phyloP scores from a whole-genome alignment of 2,113 vertebrate genomes.

The Urocynchramus pylzowi region DNA sequence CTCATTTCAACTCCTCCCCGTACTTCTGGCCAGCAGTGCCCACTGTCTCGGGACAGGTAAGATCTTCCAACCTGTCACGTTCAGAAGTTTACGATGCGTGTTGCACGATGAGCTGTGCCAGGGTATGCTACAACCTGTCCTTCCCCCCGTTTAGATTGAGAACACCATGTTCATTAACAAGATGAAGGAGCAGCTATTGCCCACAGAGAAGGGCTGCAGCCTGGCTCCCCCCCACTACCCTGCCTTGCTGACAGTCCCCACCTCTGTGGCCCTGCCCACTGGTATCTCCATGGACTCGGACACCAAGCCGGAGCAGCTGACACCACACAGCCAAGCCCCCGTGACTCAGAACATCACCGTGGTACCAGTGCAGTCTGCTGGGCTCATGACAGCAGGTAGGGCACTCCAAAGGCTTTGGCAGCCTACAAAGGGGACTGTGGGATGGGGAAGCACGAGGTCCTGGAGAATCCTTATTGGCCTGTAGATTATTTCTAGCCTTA shows the following conservation, averaged over 20 bases:
- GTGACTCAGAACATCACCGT: conserved; percentile 95
- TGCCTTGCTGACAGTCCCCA: conserved; percentile 90
- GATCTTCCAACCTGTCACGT: neutral
- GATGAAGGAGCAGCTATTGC: conserved; percentile 93
- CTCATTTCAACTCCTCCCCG: conserved; percentile 96
- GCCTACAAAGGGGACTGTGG: accelerated
- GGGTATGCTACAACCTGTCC: neutral
- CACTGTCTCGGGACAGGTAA: conserved; percentile 92
- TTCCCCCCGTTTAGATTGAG: conserved; percentile 79
- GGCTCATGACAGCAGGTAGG: conserved; percentile 95
- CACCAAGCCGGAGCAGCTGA: conserved; percentile 75
- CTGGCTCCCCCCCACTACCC: conserved; percentile 90
- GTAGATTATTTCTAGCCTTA: neutral
- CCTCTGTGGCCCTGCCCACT: conserved; percentile 83
- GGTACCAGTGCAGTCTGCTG: conserved; percentile 90
- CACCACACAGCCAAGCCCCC: conserved; percentile 86
- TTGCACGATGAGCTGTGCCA: neutral
- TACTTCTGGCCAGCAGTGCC: conserved; percentile 98
- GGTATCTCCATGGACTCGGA: conserved; percentile 82
- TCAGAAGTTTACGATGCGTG: neutral
- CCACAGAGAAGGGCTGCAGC: conserved; percentile 85
- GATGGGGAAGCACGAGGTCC: accelerated
- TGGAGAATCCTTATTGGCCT: neutral
- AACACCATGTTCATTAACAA: conserved; percentile 98
- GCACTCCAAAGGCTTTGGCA: neutral